These are phyloP conservation scores for Bombus breviceps DNA, from an alignment of 1,140 invertebrate species.

Conservation along the genomic window DNA sequence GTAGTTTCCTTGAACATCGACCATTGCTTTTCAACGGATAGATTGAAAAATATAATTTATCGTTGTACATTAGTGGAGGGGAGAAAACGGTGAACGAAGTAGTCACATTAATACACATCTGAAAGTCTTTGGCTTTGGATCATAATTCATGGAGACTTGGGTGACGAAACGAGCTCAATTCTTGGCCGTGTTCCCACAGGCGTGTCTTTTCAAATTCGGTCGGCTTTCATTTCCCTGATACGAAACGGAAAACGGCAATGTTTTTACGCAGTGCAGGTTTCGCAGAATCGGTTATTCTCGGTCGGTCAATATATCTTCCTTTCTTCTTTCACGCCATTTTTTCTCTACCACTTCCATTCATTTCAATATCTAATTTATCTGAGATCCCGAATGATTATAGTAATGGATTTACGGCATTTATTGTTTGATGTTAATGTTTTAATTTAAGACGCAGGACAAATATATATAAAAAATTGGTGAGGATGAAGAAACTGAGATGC, in stretches of 20 bases:
- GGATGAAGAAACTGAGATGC: no score
- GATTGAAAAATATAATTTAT: constrained; percentile 10
- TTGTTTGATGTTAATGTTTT: background rate
- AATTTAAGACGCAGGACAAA: no score
- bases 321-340: background rate
- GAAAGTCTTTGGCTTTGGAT: constrained; percentile 34
- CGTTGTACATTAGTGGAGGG: background rate
- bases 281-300: constrained; percentile 39
- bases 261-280: constrained; percentile 15
- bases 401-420: background rate
- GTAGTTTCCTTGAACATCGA: background rate
- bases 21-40: background rate
- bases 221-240: constrained; percentile 34
- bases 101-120: constrained; percentile 50
- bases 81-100: background rate
- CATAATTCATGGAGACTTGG: constrained; percentile 52
- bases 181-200: constrained; percentile 54
- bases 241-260: background rate
- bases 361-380: background rate
- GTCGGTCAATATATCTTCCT: constrained; percentile 2
- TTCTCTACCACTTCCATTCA: background rate
- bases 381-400: background rate
- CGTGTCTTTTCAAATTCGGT: constrained; percentile 11
- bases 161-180: constrained; percentile 46
- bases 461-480: no score